These are phyloP conservation scores for Tinea pellionella DNA, from an alignment of 2,888 invertebrate species.

Conservation along the genomic window DNA sequence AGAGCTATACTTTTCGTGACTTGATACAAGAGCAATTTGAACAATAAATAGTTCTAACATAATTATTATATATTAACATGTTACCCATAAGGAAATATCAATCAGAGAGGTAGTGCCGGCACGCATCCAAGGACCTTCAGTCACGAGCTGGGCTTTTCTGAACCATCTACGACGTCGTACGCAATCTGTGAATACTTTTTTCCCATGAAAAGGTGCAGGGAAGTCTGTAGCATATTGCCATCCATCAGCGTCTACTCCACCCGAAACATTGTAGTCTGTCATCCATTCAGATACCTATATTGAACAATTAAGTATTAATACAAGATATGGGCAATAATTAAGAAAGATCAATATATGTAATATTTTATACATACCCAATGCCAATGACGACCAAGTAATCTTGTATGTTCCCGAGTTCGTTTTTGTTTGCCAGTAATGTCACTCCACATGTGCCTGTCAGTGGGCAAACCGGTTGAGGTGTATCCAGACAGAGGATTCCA, in stretches of 20 bases:
- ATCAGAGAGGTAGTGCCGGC: slow-evolving; percentile 87
- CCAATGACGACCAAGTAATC: slow-evolving; percentile 87
- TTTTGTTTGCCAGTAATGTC: slow-evolving; percentile 87
- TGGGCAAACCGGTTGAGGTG: slow-evolving; percentile 85
- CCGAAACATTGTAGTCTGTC: slow-evolving; percentile 90
- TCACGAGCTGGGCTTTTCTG: slow-evolving; percentile 83
- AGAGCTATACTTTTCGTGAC: too few species aligned
- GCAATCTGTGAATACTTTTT: slow-evolving; percentile 89
- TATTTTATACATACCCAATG: slow-evolving; percentile 78
- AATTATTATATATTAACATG: too few species aligned
- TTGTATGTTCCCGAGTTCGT: slow-evolving; percentile 86
- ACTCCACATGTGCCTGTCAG: slow-evolving; percentile 92
- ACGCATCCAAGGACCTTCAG: slow-evolving; percentile 90
- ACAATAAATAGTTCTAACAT: too few species aligned
- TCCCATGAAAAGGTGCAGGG: slow-evolving; percentile 86
- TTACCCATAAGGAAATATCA: slow-evolving; percentile 81
- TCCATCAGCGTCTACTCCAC: slow-evolving; percentile 90
- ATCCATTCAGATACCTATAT: slow-evolving; percentile 86
- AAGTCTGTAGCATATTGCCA: slow-evolving; percentile 97
- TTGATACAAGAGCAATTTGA: background rate
- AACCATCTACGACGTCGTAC: slow-evolving; percentile 88
- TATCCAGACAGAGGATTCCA: slow-evolving; percentile 95
- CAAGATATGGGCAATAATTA: background rate
- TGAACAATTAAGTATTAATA: background rate
- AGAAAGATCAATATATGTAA: background rate